Base-by-base conservation (phyloP, 2,888 invertebrate species). In the Aethes cnicana region DNA sequence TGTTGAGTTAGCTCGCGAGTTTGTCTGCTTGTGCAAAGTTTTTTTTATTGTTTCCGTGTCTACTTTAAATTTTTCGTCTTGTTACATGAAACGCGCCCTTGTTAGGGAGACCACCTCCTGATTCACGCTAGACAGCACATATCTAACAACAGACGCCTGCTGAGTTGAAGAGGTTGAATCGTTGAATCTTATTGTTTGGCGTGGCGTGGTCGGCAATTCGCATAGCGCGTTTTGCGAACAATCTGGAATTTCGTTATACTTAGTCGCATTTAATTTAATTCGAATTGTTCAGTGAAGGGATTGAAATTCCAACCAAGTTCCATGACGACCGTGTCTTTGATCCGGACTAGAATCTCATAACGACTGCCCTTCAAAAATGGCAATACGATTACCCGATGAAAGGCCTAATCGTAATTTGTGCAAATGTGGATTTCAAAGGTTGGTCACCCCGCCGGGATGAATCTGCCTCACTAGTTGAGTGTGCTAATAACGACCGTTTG, bases 1-100 rank as follows among this genome's bases (percentile, higher is more conserved):
- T 85, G 81, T 66, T 69, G 76, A 66, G 64, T 68, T 66, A 67
- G 61, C 68, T 62, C 66, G 59, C 61, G 68, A 69, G 64, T 64
- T 62, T 69, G 66, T 65, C 64, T 32, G 44, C 25, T 39, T 6
- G 7, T 49, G 44, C 46, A 46, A 39, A 44, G 7, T 44, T 46
- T 47, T 52, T 47, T 52, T 52, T 46, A 52, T 46, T 46, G 52
- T 52, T 52, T 46, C 52, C 52, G 52, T 30, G 36, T 26, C 28
- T 28, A 42, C 20, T 42, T 42, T 25, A 46, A 28, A 42, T 28
- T 42, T 12, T 37, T 28, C 26, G 8, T 12, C 26, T 28, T 42
- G 26, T 42, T 42, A 17, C 28, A 28, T 28, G 28, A 42, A 41
- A 48, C 48, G 4, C 12, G 25, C 16, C 39, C 25, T 39, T 46